Evolutionary conservation across 1,140 invertebrate species (phyloP).

Genomic region (Parasteatoda tepidariorum): DNA sequence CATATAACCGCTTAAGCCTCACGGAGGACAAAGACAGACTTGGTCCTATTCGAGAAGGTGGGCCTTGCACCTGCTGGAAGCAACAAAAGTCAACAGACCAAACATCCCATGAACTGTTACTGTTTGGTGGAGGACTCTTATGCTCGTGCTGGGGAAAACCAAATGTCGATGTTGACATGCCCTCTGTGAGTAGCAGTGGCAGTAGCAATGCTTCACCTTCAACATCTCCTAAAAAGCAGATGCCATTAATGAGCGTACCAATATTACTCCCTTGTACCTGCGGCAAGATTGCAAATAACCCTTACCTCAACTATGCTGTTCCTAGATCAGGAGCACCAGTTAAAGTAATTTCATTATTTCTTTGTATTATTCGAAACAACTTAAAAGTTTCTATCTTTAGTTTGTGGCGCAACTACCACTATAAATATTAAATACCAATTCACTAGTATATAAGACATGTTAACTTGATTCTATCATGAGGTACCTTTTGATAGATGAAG

Average conservation of each 20-base stretch:
- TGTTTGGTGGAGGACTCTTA: conserved; percentile 29
- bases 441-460: no score
- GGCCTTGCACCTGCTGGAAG: conserved; percentile 42
- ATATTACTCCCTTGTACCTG: conserved; percentile 51
- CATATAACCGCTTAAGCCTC: conserved; percentile 40
- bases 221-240: conserved; percentile 50
- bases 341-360: conserved; percentile 5
- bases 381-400: no score
- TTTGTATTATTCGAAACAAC: no score
- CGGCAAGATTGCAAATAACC: conserved; percentile 36
- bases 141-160: conserved; percentile 34
- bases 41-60: conserved; percentile 37
- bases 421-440: no score
- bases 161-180: conserved; percentile 36
- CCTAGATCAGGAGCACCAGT: conserved; percentile 48
- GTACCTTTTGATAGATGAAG: no score
- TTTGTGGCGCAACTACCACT: no score
- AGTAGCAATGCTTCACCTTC: conserved; percentile 53
- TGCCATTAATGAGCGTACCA: conserved; percentile 33
- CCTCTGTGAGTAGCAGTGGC: conserved; percentile 41
- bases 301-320: conserved; percentile 52
- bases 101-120: conserved; percentile 14
- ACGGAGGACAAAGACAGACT: conserved; percentile 47
- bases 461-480: no score
- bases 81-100: conserved; percentile 35